These are phyloP conservation scores for Sapayoa aenigma DNA, from an alignment of 2,113 vertebrate genomes.

Conservation along the genomic window DNA sequence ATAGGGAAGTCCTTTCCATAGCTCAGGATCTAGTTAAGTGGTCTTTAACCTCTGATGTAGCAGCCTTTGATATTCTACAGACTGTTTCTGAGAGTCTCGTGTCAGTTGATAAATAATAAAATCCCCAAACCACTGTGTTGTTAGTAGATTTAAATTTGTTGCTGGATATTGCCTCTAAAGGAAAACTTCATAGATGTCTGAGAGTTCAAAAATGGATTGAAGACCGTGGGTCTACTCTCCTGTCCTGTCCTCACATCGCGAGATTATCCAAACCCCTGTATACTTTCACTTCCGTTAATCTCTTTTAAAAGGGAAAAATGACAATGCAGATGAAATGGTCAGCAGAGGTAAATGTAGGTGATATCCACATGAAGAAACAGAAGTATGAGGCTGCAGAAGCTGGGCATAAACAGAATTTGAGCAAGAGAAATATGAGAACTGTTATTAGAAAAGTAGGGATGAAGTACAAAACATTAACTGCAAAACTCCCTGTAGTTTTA, in stretches of 20 bases:
- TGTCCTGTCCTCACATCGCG: rapidly evolving
- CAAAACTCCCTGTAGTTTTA: background rate
- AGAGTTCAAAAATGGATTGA: background rate
- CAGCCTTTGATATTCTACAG: background rate
- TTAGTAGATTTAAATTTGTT: background rate
- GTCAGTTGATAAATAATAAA: background rate
- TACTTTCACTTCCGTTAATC: background rate
- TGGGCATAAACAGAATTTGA: background rate
- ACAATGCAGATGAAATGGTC: background rate
- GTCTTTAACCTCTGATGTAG: background rate
- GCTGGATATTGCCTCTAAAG: background rate
- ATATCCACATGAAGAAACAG: background rate
- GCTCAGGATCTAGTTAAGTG: background rate
- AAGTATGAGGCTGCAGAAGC: background rate
- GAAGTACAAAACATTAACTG: background rate
- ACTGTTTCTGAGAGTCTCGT: background rate
- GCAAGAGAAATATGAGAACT: background rate
- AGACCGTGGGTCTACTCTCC: background rate
- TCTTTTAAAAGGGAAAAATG: background rate
- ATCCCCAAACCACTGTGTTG: background rate
- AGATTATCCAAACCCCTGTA: background rate
- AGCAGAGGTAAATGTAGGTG: background rate
- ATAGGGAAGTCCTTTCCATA: background rate
- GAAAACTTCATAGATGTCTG: background rate
- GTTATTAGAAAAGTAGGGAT: background rate